Base-by-base conservation (phyloP, 2,113 vertebrate genomes). In the Pedionomus torquatus region DNA sequence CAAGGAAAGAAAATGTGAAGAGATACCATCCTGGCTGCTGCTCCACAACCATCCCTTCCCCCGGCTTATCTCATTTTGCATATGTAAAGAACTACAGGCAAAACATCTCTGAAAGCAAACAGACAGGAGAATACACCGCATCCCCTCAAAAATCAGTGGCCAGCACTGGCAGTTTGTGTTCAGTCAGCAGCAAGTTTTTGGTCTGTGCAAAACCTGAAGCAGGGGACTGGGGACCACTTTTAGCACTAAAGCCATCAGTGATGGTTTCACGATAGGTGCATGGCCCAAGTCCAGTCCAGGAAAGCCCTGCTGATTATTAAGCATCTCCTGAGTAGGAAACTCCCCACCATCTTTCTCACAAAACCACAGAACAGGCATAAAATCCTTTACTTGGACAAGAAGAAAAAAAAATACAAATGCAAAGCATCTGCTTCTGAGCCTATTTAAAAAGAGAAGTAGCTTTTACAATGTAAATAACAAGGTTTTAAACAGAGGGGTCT, bases 171-270 rank as follows among this genome's bases (percentile, higher is more conserved):
- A 70, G 49, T 0, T 61, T 7, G 68, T 12, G 0, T 41, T 79
- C 65, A 44, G 14, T 24, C 61, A 83, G 63, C 33, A 74, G 49
- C 39, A 93, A 68, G 54, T 20, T 58, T 83, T 54, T 64, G 54
- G 77, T 61, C 58, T 2, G 0, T 44, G 51, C 41, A 68, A 92
- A 82, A 71, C 26, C 31, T 58, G 8, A 70, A 43, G 49, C n/a
- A n/a, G 31, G 12, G 30, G 10, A 26, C 13, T 69, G 20, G 11
- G n/a, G 10, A 77, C 24, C 14, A 30, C 49, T 49, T 51, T 48
- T 37, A 37, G 17, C 43, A 31, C 31, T 15, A 16, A 82, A 24
- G 44, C n/a, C 0, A 2, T 0, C 3, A 0, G 18, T 28, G 61
- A 51, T 24, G 17, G 41, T 11, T 74, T 81, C 20, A 17, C 49